Evolutionary conservation across 2,113 vertebrate species (phyloP).

Genomic region (Callospermophilus lateralis): DNA sequence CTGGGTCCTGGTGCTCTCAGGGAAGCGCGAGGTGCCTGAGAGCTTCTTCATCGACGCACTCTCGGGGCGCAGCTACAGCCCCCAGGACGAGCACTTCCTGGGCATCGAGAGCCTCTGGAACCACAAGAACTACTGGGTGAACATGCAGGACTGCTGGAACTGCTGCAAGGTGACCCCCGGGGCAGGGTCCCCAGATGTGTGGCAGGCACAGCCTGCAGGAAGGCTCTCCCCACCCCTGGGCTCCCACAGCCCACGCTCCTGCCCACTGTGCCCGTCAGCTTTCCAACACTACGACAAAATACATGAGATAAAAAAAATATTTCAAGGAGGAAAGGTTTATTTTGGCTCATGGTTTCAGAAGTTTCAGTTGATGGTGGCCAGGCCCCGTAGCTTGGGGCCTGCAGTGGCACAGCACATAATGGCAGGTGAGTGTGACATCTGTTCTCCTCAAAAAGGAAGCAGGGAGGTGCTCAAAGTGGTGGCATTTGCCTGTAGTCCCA

Average conservation of each 20-base stretch:
- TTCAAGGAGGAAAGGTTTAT: not conserved
- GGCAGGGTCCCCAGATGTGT: accelerated
- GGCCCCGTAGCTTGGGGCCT: too few relatives aligned
- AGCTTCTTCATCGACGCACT: slow-evolving; percentile 96
- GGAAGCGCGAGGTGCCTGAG: slow-evolving; percentile 91
- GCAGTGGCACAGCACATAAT: not conserved
- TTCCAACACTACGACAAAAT: not conserved
- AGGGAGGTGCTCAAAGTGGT: not conserved
- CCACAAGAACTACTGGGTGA: slow-evolving; percentile 95
- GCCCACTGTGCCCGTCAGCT: not conserved
- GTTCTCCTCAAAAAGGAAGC: not conserved
- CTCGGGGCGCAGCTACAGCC: slow-evolving; percentile 88
- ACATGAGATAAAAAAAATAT: not conserved
- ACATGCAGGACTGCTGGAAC: slow-evolving; percentile 95
- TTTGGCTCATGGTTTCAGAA: not conserved
- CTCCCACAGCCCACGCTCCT: not conserved
- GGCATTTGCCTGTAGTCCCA: too few relatives aligned
- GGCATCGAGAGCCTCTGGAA: slow-evolving; percentile 97
- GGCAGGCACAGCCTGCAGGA: not conserved
- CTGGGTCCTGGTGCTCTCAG: slow-evolving; percentile 95
- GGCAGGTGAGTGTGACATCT: not conserved
- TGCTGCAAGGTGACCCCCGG: slow-evolving; percentile 88
- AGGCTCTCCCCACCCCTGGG: not conserved
- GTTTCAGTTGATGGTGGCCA: not conserved
- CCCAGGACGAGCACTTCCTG: slow-evolving; percentile 89